A percentile compares a stretch with the other conserved stretches of the same genome.
phyloP scores from a whole-genome alignment of 2,888 invertebrate genomes.

The Lingula anatina region DNA sequence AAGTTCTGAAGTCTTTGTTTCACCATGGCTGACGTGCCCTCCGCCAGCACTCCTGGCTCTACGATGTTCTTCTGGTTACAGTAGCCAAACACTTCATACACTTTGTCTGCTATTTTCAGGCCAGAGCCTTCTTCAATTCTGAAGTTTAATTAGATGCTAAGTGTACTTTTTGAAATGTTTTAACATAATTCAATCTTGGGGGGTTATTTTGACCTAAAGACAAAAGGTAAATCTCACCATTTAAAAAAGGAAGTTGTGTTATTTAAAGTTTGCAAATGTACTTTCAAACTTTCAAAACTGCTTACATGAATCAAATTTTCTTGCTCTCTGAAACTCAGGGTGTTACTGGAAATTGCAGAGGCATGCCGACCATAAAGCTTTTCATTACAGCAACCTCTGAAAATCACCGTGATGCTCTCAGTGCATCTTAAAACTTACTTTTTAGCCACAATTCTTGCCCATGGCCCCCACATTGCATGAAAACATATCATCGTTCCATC shows the following conservation, averaged over 20 bases:
- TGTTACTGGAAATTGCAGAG: too few species aligned
- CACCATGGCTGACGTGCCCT: constrained; percentile 42
- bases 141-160: too few species aligned
- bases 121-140: too few species aligned
- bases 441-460: constrained; percentile 41
- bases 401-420: neutral
- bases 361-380: neutral
- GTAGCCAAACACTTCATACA: constrained; percentile 50
- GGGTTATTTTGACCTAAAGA: too few species aligned
- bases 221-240: too few species aligned
- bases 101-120: constrained; percentile 38
- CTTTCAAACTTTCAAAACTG: too few species aligned
- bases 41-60: constrained; percentile 51
- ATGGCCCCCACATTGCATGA: constrained; percentile 55
- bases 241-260: too few species aligned
- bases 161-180: too few species aligned
- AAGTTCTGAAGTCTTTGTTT: constrained; percentile 14
- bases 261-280: too few species aligned
- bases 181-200: too few species aligned
- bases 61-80: constrained; percentile 37
- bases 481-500: constrained; percentile 55
- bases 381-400: neutral
- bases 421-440: constrained; percentile 21
- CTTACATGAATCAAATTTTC: too few species aligned
- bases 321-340: too few species aligned